Evolutionary conservation across 2,113 vertebrate species (phyloP), one percentile per base, ranked within the genome.

Genomic region (Capra hircus): DNA sequence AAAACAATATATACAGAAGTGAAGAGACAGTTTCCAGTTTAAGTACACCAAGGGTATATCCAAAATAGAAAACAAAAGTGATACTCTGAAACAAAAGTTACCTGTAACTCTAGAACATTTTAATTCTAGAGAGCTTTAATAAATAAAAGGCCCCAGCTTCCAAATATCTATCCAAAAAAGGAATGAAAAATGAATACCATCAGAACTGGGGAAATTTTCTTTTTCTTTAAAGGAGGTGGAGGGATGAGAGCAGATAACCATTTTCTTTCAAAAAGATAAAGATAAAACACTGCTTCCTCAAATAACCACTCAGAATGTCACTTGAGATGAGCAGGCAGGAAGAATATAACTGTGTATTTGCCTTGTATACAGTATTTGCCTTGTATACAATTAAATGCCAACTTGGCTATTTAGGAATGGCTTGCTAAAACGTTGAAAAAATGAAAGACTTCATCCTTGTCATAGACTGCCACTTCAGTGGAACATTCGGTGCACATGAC

Each of bases 401-500:
- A 91, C 45, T 84, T 21, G 10, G 3, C 53, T 93, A 53, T 80
- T 99, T 99, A 99, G 98, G 99, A 99, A 97, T 99, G 99, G 97
- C 99, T 99, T 96, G 99, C 99, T 93, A 99, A 98, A 98, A 99
- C 99, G 98, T 99, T 99, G 98, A 99, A 99, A 98, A 99, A 99
- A 97, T 99, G 99, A 92, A 99, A 99, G 88, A 99, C 99, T 98
- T 99, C 99, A 2, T 99, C 99, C 93, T 99, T 99, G 98, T 99
- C 99, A n/a, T 99, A 99, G 88, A 99, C 99, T 2, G 99, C 99
- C 91, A 99, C 99, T 98, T 99, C 99, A 0, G 99, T 99, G 93
- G 99, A 99, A 96, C 99, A 99, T 96, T 99, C 99, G 0, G 99
- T 99, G 98, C 99, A 99, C 95, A 98, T 98, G 17, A 99, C 99